phyloP scores from a whole-genome alignment of 2,888 invertebrate species.

The Yponomeuta plumbellus region DNA sequence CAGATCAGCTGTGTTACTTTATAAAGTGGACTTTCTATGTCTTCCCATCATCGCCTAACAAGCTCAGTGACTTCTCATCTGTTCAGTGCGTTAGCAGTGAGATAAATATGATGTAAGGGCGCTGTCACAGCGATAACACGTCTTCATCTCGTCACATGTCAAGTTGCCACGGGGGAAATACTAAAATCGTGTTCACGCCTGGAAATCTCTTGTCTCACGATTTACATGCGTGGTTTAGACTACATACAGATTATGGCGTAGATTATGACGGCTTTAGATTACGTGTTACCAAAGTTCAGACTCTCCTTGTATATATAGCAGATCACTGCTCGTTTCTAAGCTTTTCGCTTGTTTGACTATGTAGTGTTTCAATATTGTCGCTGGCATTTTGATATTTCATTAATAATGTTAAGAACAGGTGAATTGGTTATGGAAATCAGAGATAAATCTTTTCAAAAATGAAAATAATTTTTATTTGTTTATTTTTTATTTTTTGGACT shows the following conservation, averaged over 20 bases:
- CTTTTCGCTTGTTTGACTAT: too few relatives aligned
- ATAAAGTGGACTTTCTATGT: neutral
- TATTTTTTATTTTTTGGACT: too few relatives aligned
- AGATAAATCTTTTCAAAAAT: too few relatives aligned
- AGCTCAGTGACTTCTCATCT: conserved; percentile 1
- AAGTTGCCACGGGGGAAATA: conserved; percentile 39
- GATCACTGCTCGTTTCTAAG: too few relatives aligned
- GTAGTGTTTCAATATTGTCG: too few relatives aligned
- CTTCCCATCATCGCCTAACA: neutral
- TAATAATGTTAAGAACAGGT: too few relatives aligned
- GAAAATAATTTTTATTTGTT: too few relatives aligned
- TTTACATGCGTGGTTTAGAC: conserved; percentile 33
- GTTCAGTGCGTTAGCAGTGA: neutral
- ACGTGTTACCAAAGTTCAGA: neutral
- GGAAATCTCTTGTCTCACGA: conserved; percentile 30
- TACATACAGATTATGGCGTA: conserved; percentile 26
- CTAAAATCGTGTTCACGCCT: conserved; percentile 36
- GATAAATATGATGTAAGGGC: conserved; percentile 1
- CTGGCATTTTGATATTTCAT: too few relatives aligned
- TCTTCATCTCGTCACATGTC: conserved; percentile 23
- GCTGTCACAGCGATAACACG: conserved; percentile 21
- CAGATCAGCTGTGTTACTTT: too few relatives aligned
- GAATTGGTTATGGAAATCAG: too few relatives aligned
- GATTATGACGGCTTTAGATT: neutral
- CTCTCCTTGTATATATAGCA: too few relatives aligned